Evolutionary conservation across 1,140 invertebrate genomes (phyloP).

Genomic region (Gryon sp.): DNA sequence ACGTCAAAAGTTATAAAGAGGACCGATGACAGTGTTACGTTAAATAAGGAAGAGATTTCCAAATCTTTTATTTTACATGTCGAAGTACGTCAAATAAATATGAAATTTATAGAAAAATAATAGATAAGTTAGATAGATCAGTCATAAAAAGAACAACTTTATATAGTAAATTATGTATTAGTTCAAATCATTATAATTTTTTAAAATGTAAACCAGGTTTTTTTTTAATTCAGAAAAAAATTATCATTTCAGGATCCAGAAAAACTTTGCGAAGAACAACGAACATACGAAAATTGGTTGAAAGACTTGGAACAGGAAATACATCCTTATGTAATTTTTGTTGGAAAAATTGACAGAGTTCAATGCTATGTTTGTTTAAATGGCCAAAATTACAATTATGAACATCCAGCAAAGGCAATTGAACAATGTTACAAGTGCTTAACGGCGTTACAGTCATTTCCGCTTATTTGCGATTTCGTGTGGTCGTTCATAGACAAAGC

Average conservation of each 20-base stretch:
- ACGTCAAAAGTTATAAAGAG: neutral
- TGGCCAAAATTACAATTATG: neutral
- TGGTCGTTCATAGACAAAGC: neutral
- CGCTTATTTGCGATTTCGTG: neutral
- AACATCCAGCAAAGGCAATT: neutral
- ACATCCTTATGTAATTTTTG: neutral
- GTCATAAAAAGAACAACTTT: no score
- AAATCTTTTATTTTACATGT: slow-evolving; percentile 17
- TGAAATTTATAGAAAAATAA: no score
- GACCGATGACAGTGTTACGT: neutral
- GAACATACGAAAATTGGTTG: neutral
- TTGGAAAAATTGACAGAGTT: neutral
- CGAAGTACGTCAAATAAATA: slow-evolving; percentile 7
- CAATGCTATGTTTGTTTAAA: slow-evolving; percentile 1
- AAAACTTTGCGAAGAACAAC: slow-evolving; percentile 3
- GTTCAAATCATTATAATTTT: no score
- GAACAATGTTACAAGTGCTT: neutral
- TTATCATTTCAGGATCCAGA: slow-evolving; percentile 4
- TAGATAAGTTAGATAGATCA: no score
- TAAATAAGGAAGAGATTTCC: slow-evolving; percentile 2
- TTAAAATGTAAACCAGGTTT: no score
- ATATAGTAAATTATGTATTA: no score
- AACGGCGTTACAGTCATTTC: neutral
- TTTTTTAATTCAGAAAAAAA: neutral
- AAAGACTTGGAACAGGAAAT: neutral